These are phyloP conservation scores for Polydrusus cervinus DNA, from an alignment of 2,888 invertebrate species.

Conservation along the genomic window DNA sequence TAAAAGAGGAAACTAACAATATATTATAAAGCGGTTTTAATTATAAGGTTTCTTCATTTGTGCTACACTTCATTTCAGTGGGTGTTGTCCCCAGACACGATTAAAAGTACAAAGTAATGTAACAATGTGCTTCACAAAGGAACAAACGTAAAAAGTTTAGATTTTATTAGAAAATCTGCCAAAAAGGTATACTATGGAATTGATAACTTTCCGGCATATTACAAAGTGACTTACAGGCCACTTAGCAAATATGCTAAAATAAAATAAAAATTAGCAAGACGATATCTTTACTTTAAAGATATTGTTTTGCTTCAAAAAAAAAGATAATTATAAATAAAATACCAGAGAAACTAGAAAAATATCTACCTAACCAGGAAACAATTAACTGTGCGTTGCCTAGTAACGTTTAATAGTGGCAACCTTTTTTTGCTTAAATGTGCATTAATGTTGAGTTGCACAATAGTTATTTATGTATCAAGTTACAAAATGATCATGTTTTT, in stretches of 20 bases:
- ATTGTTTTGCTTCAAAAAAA: background rate
- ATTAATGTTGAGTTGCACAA: too few relatives aligned
- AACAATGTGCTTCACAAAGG: background rate
- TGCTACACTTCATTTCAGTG: background rate
- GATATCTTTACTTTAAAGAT: background rate
- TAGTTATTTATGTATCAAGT: too few relatives aligned
- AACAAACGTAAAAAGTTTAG: background rate
- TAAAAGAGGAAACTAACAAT: background rate
- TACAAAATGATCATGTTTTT: too few relatives aligned
- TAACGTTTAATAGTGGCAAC: too few relatives aligned
- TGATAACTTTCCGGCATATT: slow-evolving; percentile 48
- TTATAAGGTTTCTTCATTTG: background rate
- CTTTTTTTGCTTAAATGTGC: too few relatives aligned
- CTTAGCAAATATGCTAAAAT: slow-evolving; percentile 52
- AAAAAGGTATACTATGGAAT: background rate
- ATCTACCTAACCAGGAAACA: too few relatives aligned
- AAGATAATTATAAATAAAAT: too few relatives aligned
- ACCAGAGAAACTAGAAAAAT: too few relatives aligned
- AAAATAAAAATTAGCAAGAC: slow-evolving; percentile 28
- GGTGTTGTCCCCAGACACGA: too few relatives aligned
- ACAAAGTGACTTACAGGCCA: slow-evolving; percentile 49
- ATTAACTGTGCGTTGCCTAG: too few relatives aligned
- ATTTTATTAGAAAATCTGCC: background rate
- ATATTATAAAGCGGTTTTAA: background rate
- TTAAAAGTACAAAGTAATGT: background rate